A percentile compares a stretch with the other conserved stretches of the same genome.
phyloP scores from a whole-genome alignment of 2,113 vertebrate genomes.

The Siphamia tubifer region DNA sequence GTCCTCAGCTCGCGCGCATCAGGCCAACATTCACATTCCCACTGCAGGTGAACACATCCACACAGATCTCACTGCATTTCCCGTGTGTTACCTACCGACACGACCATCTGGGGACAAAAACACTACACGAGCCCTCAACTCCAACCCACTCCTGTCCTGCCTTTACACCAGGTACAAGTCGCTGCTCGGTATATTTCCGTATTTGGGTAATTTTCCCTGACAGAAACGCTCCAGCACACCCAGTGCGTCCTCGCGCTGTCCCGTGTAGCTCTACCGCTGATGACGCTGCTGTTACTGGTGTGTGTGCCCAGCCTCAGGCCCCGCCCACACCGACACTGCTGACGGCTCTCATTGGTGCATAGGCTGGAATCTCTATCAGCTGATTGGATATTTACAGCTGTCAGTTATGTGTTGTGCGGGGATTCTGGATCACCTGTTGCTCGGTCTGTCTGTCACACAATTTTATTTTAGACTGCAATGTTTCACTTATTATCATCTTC shows the following conservation, averaged over 20 bases:
- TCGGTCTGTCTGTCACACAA: constrained; percentile 2
- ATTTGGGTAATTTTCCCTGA: neutral
- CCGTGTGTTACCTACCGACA: constrained; percentile 43
- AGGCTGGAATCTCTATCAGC: fast-evolving
- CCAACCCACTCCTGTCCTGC: neutral
- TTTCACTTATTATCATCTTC: no score
- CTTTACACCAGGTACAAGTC: neutral
- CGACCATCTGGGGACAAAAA: neutral
- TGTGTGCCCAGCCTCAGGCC: neutral
- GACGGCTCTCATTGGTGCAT: constrained; percentile 29
- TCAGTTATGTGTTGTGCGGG: constrained; percentile 33
- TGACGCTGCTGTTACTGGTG: constrained; percentile 21
- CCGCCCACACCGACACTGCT: constrained; percentile 43
- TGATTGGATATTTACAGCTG: constrained; percentile 36
- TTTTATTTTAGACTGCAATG: neutral
- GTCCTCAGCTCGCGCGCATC: no score
- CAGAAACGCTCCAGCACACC: neutral
- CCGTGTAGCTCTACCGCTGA: constrained; percentile 23
- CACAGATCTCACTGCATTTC: neutral
- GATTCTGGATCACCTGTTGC: constrained; percentile 71
- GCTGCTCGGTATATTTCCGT: constrained; percentile 4
- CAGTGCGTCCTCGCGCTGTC: constrained; percentile 3
- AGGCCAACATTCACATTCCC: neutral
- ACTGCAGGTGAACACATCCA: constrained; percentile 1
- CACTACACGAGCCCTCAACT: neutral